Base-by-base conservation (phyloP, 2,797 vertebrate species). In the Staurois parvus region DNA sequence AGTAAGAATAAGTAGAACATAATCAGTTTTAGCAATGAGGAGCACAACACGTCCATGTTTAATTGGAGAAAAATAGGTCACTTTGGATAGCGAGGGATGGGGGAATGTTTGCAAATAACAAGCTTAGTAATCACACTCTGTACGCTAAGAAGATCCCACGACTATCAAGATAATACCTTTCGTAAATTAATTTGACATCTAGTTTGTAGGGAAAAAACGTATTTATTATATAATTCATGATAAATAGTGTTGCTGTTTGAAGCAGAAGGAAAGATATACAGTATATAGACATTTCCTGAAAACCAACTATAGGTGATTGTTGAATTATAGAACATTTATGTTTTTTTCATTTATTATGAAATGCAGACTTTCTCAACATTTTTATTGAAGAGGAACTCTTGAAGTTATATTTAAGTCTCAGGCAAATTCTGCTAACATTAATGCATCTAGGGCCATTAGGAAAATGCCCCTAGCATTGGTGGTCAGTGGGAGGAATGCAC, bases 51-150 rank as follows among this genome's bases (percentile, higher is more conserved):
- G 28, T 52, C 40, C 11, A 32, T 48, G 37, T 19, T 67, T 83
- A 83, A 83, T 83, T 83, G 28, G 72, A 83, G 42, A 30, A 83
- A 83, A 76, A 83, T 75, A 76, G 72, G 81, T 83, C 72, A 81
- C 48, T 72, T 81, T 37, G 56, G 67, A 81, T 26, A 81, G 24
- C 68, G 72, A 66, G 30, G 75, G 70, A 64, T 30, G 72, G 37
- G 70, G 70, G 28, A 32, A 28, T 75, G 52, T 83, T 73, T 83
- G 81, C 59, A 83, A 83, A 83, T 45, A 76, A 66, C 70, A 74
- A 48, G 72, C 37, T 64, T 76, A 40, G 59, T 75, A 75, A 83
- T 67, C 21, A 48, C 72, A n/a, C 37, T 74, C 9, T 11, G 17
- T 67, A 28, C 72, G 67, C 40, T 83, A 66, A 83, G 81, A 73